A percentile compares a stretch with the other conserved stretches of the same genome.
Evolutionary conservation across 2,888 invertebrate species (phyloP).

Genomic region (Dryocosmus kuriphilus): DNA sequence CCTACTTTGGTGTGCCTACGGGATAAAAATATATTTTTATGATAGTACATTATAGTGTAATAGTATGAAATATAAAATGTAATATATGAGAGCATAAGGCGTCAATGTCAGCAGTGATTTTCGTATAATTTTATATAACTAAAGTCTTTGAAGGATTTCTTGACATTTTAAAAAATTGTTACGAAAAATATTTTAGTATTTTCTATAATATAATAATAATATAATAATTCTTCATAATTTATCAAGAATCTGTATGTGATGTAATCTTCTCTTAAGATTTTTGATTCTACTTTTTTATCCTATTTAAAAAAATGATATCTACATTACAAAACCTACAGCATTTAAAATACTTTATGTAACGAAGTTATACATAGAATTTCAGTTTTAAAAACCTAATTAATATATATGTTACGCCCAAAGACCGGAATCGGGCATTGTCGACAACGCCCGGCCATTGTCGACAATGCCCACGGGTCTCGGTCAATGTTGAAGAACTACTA

Average conservation of each 20-base stretch:
- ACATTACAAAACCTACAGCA: neutral
- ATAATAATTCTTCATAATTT: neutral
- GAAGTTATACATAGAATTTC: neutral
- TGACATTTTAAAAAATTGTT: too few relatives aligned
- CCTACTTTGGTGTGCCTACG: constrained; percentile 76
- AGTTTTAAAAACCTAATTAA: neutral
- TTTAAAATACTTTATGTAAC: neutral
- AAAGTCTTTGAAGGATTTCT: neutral
- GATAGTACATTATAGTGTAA: constrained; percentile 51
- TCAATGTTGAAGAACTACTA: too few relatives aligned
- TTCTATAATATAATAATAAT: too few relatives aligned
- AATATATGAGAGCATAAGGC: neutral
- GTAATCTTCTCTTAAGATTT: neutral
- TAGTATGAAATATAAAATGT: neutral
- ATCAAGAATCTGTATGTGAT: neutral
- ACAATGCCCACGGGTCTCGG: too few relatives aligned
- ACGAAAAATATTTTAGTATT: too few relatives aligned
- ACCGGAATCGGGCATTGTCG: too few relatives aligned
- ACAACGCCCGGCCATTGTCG: too few relatives aligned
- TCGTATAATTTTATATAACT: neutral
- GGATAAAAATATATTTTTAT: constrained; percentile 66
- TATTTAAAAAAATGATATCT: neutral
- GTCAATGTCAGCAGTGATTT: constrained; percentile 1
- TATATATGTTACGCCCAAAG: too few relatives aligned
- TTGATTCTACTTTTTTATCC: neutral